These are phyloP conservation scores for Atta texana DNA, from an alignment of 1,140 invertebrate genomes.

Conservation along the genomic window DNA sequence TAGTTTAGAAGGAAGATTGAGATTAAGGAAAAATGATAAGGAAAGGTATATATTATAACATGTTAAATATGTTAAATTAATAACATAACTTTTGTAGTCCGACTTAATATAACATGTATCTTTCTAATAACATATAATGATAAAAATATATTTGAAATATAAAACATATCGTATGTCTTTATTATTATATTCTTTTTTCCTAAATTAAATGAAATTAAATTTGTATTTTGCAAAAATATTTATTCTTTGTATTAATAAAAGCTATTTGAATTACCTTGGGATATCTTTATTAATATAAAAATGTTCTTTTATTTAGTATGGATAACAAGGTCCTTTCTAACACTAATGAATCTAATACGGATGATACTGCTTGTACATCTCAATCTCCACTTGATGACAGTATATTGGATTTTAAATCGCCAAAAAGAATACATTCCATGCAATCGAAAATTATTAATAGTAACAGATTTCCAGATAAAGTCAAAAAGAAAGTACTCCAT, in stretches of 20 bases:
- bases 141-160: constrained; percentile 12
- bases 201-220: neutral
- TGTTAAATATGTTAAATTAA: constrained; percentile 4
- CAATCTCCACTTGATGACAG: constrained; percentile 68
- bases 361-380: neutral
- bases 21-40: constrained; percentile 31
- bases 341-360: constrained; percentile 3
- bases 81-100: constrained; percentile 25
- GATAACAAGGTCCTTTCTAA: constrained; percentile 15
- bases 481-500: constrained; percentile 14
- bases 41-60: constrained; percentile 34
- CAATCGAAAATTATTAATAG: constrained; percentile 58
- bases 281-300: neutral
- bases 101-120: constrained; percentile 6
- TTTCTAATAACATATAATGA: neutral
- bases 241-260: constrained; percentile 12
- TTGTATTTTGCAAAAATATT: neutral
- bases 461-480: neutral
- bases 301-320: constrained; percentile 3
- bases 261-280: neutral
- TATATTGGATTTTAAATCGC: constrained; percentile 82
- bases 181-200: constrained; percentile 32
- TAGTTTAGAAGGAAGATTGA: constrained; percentile 37
- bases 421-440: constrained; percentile 71
- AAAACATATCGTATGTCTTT: neutral